A percentile compares a stretch with the other conserved stretches of the same genome.
Conservation (phyloP, 2,797 vertebrate species). For the Parotocinclus haroldoi region DNA sequence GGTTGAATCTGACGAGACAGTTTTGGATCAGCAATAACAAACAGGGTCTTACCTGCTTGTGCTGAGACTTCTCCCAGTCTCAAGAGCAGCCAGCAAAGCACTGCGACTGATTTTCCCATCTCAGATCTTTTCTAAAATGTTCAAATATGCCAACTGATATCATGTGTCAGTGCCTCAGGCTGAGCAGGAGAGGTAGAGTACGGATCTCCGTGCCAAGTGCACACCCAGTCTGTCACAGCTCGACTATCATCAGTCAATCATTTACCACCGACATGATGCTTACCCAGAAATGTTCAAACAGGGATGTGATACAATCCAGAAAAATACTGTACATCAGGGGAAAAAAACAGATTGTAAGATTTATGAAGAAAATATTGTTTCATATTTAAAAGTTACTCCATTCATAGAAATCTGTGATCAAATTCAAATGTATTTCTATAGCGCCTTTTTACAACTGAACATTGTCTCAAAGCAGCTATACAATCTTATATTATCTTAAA, state of each 20-base stretch:
- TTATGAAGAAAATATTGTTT: too few relatives aligned
- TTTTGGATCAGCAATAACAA: background rate
- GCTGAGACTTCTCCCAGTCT: constrained; percentile 54
- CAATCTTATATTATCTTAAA: too few relatives aligned
- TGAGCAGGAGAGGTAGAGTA: constrained; percentile 13
- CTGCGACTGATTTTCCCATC: constrained; percentile 46
- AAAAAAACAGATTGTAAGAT: too few relatives aligned
- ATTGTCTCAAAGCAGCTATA: too few relatives aligned
- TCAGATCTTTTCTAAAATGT: background rate
- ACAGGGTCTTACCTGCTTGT: constrained; percentile 71
- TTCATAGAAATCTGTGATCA: too few relatives aligned
- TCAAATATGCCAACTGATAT: too few relatives aligned
- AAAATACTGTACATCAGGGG: background rate
- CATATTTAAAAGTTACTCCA: too few relatives aligned
- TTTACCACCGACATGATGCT: constrained; percentile 31
- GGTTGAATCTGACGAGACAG: background rate
- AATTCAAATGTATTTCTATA: too few relatives aligned
- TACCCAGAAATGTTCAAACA: too few relatives aligned
- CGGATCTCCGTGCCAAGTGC: background rate
- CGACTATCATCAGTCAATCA: constrained; percentile 43
- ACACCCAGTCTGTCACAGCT: background rate
- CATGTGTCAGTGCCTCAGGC: background rate
- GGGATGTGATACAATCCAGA: too few relatives aligned
- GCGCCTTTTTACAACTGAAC: too few relatives aligned
- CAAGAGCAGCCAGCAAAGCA: constrained; percentile 58